phyloP scores from a whole-genome alignment of 2,888 invertebrate species.

The Drosophila anceps region DNA sequence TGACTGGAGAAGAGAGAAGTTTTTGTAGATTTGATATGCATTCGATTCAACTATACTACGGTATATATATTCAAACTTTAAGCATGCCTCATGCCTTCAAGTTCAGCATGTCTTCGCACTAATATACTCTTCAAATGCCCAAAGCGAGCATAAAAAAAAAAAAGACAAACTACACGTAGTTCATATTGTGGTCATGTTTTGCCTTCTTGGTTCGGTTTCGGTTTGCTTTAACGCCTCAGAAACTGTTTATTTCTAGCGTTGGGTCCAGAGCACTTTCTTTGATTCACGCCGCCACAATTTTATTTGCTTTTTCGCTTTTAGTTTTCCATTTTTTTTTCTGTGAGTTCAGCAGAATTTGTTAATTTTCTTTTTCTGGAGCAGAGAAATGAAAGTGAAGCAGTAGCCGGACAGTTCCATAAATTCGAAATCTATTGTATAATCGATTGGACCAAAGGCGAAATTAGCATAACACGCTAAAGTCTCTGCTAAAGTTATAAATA shows the following conservation, averaged over 20 bases:
- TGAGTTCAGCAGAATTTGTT: slow-evolving; percentile 49
- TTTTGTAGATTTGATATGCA: neutral
- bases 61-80: neutral
- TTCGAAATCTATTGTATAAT: slow-evolving; percentile 25
- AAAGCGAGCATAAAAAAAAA: neutral
- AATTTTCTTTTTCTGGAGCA: slow-evolving; percentile 26
- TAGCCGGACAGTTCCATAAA: slow-evolving; percentile 6
- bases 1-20: no score
- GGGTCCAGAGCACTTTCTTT: slow-evolving; percentile 59
- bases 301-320: slow-evolving; percentile 28
- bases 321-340: slow-evolving; percentile 24
- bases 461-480: slow-evolving; percentile 50
- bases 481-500: slow-evolving; percentile 25
- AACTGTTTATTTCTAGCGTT: slow-evolving; percentile 65
- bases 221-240: slow-evolving; percentile 54
- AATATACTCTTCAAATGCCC: neutral
- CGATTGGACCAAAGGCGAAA: slow-evolving; percentile 21
- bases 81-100: no score
- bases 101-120: neutral
- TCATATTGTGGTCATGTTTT: slow-evolving; percentile 45
- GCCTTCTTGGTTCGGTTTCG: slow-evolving; percentile 23
- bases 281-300: slow-evolving; percentile 59
- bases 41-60: neutral
- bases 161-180: slow-evolving; percentile 23
- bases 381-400: slow-evolving; percentile 43